Evolutionary conservation across 2,113 vertebrate genomes (phyloP), one percentile per base, ranked within the genome.

Genomic region (Phrynosoma blainvillii): DNA sequence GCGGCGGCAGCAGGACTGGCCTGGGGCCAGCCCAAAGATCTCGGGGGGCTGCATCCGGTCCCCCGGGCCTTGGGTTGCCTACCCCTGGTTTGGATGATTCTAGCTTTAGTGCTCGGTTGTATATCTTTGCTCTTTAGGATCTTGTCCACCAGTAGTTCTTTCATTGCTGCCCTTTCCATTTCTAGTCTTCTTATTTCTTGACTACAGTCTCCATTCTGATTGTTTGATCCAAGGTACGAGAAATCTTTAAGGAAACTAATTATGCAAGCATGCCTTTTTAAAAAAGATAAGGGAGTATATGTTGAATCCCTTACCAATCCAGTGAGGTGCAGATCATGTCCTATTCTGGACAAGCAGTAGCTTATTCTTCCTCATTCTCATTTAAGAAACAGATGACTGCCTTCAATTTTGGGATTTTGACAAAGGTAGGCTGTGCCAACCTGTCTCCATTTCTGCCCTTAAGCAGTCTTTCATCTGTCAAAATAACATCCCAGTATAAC

Each of bases 361-460:
- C 27, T 70, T 70, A 32, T 54, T 83, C 36, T 21, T 79, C 68
- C 23, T 2, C 21, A n/a, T 40, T 78, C 40, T 79, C 11, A 47
- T n/a, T 2, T 25, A 13, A 47, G 36, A 32, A 79, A 25, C 21
- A 71, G 54, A 56, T 56, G 47, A 47, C 47, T 56, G 30, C 11
- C 21, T 42, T 10, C 36, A 54, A 74, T n/a, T 20, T 59, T 78
- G 65, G n/a, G 47, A 36, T 40, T 79, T 71, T 36, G 47, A 78
- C 32, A 40, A 14, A 78, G 27, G 73, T 85, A 90, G 89, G 82
- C 40, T 87, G 73, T 82, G 13, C 42, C 30, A 32, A 90, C 75
- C 13, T 88, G 42, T 81, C 83, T 90, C 89, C 79, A 82, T 90
- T 90, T 91, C 75, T 90, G 84, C 73, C 40, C 65, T 92, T 92